phyloP scores from a whole-genome alignment of 2,113 vertebrate genomes.

The Daubentonia madagascariensis region DNA sequence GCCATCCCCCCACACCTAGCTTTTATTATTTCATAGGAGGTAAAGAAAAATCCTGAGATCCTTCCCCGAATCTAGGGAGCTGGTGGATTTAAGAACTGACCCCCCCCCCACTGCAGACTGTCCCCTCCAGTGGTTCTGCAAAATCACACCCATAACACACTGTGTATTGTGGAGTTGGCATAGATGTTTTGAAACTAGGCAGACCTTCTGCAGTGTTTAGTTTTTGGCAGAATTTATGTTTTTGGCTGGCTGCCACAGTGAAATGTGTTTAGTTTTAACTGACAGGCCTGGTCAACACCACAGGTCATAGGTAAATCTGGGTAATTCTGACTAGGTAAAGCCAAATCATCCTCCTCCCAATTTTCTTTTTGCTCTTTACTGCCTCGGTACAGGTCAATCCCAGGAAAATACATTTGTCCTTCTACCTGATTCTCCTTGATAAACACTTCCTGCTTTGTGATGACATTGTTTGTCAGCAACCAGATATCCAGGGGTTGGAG shows the following conservation, averaged over 20 bases:
- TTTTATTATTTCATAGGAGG: background rate
- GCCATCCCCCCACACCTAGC: background rate
- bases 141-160: conserved; percentile 36
- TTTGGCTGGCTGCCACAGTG: conserved; percentile 81
- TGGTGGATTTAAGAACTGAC: background rate
- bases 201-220: conserved; percentile 84
- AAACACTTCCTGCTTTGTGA: fast-evolving
- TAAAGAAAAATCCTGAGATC: background rate
- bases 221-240: conserved; percentile 82
- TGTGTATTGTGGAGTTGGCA: conserved; percentile 56
- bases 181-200: conserved; percentile 82
- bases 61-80: background rate
- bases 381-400: background rate
- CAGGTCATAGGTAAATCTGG: conserved; percentile 80
- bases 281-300: conserved; percentile 84
- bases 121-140: background rate
- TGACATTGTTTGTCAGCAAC: background rate
- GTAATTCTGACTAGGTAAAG: conserved; percentile 64
- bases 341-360: conserved; percentile 47
- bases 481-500: background rate
- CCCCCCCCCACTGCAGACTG: background rate
- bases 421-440: background rate
- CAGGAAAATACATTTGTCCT: background rate
- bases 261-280: conserved; percentile 85
- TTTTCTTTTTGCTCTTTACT: background rate